phyloP scores from a whole-genome alignment of 2,797 vertebrate species.

The Pipistrellus pipistrellus region DNA sequence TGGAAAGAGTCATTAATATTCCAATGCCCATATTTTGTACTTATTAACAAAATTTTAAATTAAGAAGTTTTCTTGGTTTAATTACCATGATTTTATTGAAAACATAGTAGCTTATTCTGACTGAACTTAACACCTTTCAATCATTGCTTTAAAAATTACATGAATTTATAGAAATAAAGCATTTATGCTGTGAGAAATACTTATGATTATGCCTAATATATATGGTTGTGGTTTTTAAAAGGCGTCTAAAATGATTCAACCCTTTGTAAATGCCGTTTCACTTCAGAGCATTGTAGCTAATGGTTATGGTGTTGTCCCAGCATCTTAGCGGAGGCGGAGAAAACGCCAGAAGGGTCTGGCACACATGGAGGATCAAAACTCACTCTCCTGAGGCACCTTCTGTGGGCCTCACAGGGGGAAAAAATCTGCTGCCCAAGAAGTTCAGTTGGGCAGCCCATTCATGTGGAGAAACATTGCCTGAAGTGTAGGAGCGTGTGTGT shows the following conservation, averaged over 20 bases:
- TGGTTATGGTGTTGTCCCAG: not conserved
- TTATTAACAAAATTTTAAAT: slow-evolving; percentile 19
- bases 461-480: slow-evolving; percentile 29
- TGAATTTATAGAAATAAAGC: not conserved
- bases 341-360: not conserved
- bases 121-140: not conserved
- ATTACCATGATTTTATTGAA: not conserved
- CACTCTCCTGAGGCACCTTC: not conserved
- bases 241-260: not conserved
- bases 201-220: not conserved
- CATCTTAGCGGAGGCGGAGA: not conserved
- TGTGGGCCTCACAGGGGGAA: not conserved
- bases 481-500: not conserved
- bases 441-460: not conserved
- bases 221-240: slow-evolving; percentile 37
- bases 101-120: not conserved
- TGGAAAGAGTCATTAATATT: slow-evolving; percentile 20
- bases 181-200: slow-evolving; percentile 7
- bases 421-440: not conserved
- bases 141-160: slow-evolving; percentile 22
- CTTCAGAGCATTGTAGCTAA: not conserved
- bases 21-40: not conserved
- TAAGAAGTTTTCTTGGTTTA: not conserved
- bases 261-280: not conserved
- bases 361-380: not conserved